Conservation (phyloP, 2,888 invertebrate genomes). For the Glomeris marginata region DNA sequence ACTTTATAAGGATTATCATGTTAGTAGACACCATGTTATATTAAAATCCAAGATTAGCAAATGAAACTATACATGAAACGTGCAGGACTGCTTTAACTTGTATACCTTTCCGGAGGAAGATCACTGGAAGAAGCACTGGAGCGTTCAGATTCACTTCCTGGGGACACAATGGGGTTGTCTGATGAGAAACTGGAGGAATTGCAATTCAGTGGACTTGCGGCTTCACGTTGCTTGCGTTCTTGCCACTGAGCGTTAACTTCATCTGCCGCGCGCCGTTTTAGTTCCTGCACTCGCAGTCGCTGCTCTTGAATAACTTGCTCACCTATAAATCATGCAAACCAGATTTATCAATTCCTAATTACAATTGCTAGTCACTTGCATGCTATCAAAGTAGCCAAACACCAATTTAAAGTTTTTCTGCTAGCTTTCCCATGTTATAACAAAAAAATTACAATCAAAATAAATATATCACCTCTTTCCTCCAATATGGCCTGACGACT, state of each 20-base stretch:
- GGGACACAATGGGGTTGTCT: not conserved
- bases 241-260: conserved; percentile 84
- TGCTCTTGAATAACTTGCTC: conserved; percentile 85
- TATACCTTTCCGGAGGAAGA: conserved; percentile 37
- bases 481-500: conserved; percentile 71
- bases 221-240: conserved; percentile 36
- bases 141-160: conserved; percentile 39
- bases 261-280: conserved; percentile 72
- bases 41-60: too few relatives aligned
- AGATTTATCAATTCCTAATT: not conserved
- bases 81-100: too few relatives aligned
- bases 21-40: too few relatives aligned
- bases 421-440: too few relatives aligned
- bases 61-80: too few relatives aligned
- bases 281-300: conserved; percentile 65
- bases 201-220: conserved; percentile 1
- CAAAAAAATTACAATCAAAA: too few relatives aligned
- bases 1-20: too few relatives aligned
- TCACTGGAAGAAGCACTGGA: conserved; percentile 44
- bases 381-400: too few relatives aligned
- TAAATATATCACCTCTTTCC: conserved; percentile 64
- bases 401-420: too few relatives aligned
- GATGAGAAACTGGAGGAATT: not conserved
- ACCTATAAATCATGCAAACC: conserved; percentile 37
- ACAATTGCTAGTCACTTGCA: too few relatives aligned